These are phyloP conservation scores for Drosophila meridionalis DNA, from an alignment of 2,888 invertebrate genomes.

Conservation along the genomic window DNA sequence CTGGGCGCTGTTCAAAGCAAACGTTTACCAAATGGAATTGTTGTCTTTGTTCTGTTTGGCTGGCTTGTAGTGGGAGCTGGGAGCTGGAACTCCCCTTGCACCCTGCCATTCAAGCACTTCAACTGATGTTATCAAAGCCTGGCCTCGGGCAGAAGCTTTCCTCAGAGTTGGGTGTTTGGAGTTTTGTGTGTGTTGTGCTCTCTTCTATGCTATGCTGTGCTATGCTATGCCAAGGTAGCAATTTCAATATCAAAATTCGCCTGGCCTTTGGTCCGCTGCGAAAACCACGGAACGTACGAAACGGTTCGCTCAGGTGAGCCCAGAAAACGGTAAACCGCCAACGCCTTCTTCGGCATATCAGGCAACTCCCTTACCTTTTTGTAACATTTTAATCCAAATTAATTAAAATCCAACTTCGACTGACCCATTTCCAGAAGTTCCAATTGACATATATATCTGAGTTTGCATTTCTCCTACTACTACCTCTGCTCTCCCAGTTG, in stretches of 20 bases:
- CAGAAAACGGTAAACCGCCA: conserved; percentile 76
- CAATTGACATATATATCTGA: conserved; percentile 62
- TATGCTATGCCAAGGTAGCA: conserved; percentile 69
- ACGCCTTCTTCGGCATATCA: conserved; percentile 76
- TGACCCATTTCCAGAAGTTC: conserved; percentile 56
- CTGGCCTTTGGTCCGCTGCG: conserved; percentile 72
- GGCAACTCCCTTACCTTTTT: conserved; percentile 49
- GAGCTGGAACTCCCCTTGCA: conserved; percentile 33
- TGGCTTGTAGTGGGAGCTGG: conserved; percentile 55
- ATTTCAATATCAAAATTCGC: conserved; percentile 78
- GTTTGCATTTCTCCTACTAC: not conserved
- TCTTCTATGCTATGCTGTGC: not conserved
- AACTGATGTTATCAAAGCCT: conserved; percentile 68
- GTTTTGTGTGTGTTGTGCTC: conserved; percentile 11
- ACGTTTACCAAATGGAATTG: conserved; percentile 78
- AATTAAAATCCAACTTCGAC: conserved; percentile 59
- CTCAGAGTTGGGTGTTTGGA: conserved; percentile 52
- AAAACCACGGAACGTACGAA: conserved; percentile 42
- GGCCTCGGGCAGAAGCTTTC: conserved; percentile 72
- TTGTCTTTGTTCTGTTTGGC: conserved; percentile 68
- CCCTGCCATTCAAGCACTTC: conserved; percentile 34
- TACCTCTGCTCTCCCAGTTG: conserved; percentile 32
- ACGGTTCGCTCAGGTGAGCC: conserved; percentile 62
- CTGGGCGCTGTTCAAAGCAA: conserved; percentile 44
- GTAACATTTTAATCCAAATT: conserved; percentile 76